Percentiles rank a stretch among this genome's conserved stretches.
These are phyloP conservation scores for Hirtodrosophila histrioides DNA, from an alignment of 2,888 invertebrate species.

Conservation along the genomic window DNA sequence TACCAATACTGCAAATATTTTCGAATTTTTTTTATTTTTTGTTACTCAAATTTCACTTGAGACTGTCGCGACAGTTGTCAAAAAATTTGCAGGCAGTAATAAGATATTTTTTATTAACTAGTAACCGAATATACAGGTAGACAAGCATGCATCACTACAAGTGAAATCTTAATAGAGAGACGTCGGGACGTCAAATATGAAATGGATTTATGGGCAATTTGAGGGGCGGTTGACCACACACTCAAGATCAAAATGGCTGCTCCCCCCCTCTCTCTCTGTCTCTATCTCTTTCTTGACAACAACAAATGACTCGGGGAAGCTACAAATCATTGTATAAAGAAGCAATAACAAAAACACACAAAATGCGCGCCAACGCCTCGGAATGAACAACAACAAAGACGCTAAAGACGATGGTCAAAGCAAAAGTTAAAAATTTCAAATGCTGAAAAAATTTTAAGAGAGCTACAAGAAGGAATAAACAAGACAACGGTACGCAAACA, in stretches of 20 bases:
- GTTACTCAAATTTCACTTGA: conserved; percentile 65
- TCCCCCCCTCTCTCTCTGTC: not conserved
- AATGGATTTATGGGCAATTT: conserved; percentile 37
- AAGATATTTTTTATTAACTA: conserved; percentile 37
- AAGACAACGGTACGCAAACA: conserved; percentile 27
- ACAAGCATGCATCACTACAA: conserved; percentile 40
- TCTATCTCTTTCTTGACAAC: conserved; percentile 8
- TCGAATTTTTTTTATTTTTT: conserved; percentile 10
- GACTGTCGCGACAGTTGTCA: conserved; percentile 40
- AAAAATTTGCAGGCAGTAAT: conserved; percentile 50
- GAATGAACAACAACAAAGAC: conserved; percentile 20
- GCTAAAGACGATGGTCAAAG: conserved; percentile 27
- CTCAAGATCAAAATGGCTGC: conserved; percentile 52
- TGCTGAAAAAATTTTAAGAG: conserved; percentile 9
- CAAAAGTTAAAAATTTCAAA: conserved; percentile 22
- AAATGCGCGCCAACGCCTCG: conserved; percentile 55
- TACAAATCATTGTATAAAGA: conserved; percentile 37
- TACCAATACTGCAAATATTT: no score
- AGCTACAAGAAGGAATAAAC: conserved; percentile 22
- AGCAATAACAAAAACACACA: conserved; percentile 33
- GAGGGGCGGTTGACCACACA: conserved; percentile 34
- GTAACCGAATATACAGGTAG: conserved; percentile 36
- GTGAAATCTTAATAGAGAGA: conserved; percentile 46
- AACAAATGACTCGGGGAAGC: conserved; percentile 26
- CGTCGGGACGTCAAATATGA: conserved; percentile 30